These are phyloP conservation scores for Pegoplata infirma DNA, from an alignment of 2,888 invertebrate genomes.

Conservation along the genomic window DNA sequence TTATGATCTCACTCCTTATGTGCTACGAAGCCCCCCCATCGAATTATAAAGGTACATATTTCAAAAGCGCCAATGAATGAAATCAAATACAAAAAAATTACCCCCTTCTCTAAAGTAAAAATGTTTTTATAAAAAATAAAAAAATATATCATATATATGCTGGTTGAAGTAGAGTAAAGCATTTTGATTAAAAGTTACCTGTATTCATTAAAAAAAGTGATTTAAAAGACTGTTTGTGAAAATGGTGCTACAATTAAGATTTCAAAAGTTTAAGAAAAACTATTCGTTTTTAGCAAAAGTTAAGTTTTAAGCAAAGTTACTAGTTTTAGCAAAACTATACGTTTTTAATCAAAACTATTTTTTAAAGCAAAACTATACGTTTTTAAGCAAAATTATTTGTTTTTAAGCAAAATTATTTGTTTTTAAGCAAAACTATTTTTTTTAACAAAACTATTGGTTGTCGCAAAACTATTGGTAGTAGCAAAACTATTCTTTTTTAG, in stretches of 20 bases:
- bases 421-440: too few species aligned
- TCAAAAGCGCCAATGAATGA: neutral
- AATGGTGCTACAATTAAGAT: neutral
- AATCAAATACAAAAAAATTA: neutral
- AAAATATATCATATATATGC: slow-evolving; percentile 34
- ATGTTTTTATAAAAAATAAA: neutral
- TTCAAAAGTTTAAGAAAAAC: too few species aligned
- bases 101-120: neutral
- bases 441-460: too few species aligned
- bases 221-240: neutral
- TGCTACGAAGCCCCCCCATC: neutral
- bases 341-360: too few species aligned
- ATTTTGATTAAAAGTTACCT: slow-evolving; percentile 1
- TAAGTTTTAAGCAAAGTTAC: too few species aligned
- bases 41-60: neutral
- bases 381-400: too few species aligned
- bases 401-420: too few species aligned
- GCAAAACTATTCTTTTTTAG: too few species aligned
- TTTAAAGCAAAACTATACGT: too few species aligned
- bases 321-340: too few species aligned
- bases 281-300: too few species aligned
- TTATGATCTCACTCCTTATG: neutral
- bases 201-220: neutral
- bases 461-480: too few species aligned
- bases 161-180: slow-evolving; percentile 22